Evolutionary conservation across 2,797 vertebrate genomes (phyloP).

Genomic region (Cephalopachus bancanus): DNA sequence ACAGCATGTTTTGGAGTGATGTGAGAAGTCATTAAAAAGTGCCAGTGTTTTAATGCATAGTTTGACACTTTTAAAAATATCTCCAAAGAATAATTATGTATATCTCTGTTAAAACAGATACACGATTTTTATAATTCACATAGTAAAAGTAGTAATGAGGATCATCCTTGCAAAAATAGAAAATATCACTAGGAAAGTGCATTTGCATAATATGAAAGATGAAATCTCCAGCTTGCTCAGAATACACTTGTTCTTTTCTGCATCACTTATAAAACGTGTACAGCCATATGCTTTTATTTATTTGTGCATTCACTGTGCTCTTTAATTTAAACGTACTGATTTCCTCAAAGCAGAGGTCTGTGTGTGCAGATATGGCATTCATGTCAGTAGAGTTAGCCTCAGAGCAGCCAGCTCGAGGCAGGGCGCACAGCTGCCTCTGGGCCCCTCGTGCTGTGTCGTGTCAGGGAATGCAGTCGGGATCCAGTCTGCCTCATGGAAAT

Average conservation of each 20-base stretch:
- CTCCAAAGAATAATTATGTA: conserved; percentile 74
- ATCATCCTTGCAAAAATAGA: conserved; percentile 70
- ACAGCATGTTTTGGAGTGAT: conserved; percentile 54
- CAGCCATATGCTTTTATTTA: not conserved
- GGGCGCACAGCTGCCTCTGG: rapidly evolving
- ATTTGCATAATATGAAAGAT: conserved; percentile 65
- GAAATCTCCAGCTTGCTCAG: not conserved
- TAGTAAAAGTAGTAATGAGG: conserved; percentile 72
- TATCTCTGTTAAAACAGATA: conserved; percentile 74
- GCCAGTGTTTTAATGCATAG: conserved; percentile 76
- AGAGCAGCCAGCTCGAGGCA: not conserved
- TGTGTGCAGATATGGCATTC: not conserved
- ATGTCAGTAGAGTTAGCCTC: rapidly evolving
- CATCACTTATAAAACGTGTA: conserved; percentile 11
- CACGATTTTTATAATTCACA: conserved; percentile 68
- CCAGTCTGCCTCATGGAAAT: not conserved
- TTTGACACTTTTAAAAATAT: conserved; percentile 75
- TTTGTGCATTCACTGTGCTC: not conserved
- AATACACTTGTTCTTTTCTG: not conserved
- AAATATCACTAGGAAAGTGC: conserved; percentile 61
- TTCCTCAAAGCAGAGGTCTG: not conserved
- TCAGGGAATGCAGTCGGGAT: not conserved
- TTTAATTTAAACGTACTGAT: not conserved
- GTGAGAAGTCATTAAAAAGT: not conserved
- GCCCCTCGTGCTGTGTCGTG: rapidly evolving